Conservation (phyloP, 2,888 invertebrate genomes). For the Drosophila subquinaria region DNA sequence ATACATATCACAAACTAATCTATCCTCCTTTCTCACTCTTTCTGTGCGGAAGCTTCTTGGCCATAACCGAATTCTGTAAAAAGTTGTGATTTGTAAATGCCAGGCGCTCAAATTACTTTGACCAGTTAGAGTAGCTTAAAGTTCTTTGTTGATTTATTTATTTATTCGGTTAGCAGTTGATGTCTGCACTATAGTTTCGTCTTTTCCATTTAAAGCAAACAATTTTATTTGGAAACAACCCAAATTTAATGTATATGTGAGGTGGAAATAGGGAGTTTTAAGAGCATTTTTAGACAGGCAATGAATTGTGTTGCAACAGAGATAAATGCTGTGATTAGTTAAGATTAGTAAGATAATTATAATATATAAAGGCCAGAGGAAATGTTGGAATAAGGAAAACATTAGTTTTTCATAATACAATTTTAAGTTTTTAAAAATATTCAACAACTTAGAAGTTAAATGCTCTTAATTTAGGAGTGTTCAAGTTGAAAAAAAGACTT, state of each 20-base stretch:
- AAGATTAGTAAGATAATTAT: too few relatives aligned
- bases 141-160: constrained; percentile 32
- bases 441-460: too few relatives aligned
- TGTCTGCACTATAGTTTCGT: constrained; percentile 8
- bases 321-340: too few relatives aligned
- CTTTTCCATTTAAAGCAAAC: neutral
- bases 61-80: neutral
- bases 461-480: too few relatives aligned
- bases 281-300: constrained; percentile 2
- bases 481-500: too few relatives aligned
- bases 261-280: constrained; percentile 3
- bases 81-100: constrained; percentile 58
- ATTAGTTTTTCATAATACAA: too few relatives aligned
- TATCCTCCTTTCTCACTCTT: neutral
- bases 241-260: constrained; percentile 14
- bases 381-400: neutral
- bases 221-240: constrained; percentile 16
- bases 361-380: too few relatives aligned
- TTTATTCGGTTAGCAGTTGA: constrained; percentile 43
- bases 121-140: constrained; percentile 27
- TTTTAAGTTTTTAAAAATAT: too few relatives aligned
- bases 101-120: constrained; percentile 36
- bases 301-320: neutral
- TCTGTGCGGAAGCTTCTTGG: neutral
- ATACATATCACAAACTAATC: constrained; percentile 11